phyloP scores from a whole-genome alignment of 2,888 invertebrate species.

The Chloromyia formosa region DNA sequence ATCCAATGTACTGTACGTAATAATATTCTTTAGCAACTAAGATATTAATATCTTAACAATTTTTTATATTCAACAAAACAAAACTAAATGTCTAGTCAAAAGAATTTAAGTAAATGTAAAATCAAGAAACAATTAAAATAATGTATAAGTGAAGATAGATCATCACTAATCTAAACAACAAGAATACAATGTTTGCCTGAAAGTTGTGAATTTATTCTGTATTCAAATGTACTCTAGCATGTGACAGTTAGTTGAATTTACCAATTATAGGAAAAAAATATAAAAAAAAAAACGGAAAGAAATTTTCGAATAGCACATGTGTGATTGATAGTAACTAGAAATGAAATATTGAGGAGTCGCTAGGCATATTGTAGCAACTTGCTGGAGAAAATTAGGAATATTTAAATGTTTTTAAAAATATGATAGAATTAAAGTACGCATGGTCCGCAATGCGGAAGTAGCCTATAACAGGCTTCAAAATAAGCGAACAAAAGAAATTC shows the following conservation, averaged over 20 bases:
- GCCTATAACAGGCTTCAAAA: too few relatives aligned
- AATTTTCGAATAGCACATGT: neutral
- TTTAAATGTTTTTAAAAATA: too few relatives aligned
- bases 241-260: neutral
- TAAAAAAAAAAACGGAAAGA: too few relatives aligned
- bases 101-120: neutral
- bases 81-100: conserved; percentile 3
- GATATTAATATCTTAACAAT: conserved; percentile 17
- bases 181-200: neutral
- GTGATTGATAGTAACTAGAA: neutral
- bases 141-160: neutral
- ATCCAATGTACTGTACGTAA: conserved; percentile 39
- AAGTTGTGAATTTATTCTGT: neutral
- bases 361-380: too few relatives aligned
- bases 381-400: too few relatives aligned
- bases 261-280: neutral
- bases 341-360: too few relatives aligned
- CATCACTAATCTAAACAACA: neutral
- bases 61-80: conserved; percentile 34
- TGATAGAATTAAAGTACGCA: too few relatives aligned
- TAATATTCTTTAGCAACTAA: conserved; percentile 22
- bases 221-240: neutral
- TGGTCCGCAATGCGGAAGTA: too few relatives aligned
- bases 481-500: too few relatives aligned
- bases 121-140: neutral